Evolutionary conservation across 2,113 vertebrate species (phyloP), one percentile per base, ranked within the genome.

Genomic region (Sminthopsis crassicaudata): DNA sequence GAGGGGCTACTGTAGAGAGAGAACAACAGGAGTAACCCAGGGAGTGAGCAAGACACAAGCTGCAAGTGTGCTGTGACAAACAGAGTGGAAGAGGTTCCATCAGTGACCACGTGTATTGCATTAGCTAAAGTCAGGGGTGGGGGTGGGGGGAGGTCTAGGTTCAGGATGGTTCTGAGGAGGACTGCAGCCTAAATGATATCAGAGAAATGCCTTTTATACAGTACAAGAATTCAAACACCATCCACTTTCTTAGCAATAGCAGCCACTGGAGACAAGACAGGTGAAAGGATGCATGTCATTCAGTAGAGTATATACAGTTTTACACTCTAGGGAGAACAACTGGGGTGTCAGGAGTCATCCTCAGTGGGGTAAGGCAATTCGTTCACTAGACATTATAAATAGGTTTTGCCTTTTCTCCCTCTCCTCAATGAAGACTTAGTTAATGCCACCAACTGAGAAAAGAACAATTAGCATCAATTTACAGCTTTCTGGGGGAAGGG

Each of bases 91-190:
- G 90, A 76, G 93, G 95, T 84, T 90, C 96, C 93, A 91, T 36
- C 30, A 0, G 5, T 92, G 94, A 53, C 91, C 1, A 8, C 95
- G 60, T 91, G 48, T 97, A 97, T 97, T 98, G 98, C 98, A 97
- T 97, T 98, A 84, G 67, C 67, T 84, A 84, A 84, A 42, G n/a
- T 42, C 0, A 16, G 67, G 67, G 22, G 48, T 5, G 3, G 48
- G 48, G 48, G 3, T 5, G 48, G 48, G 46, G 46, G 46, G 46
- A 4, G 46, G 36, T 76, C 36, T n/a, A 76, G 67, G n/a, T 42
- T 84, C 91, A 93, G 46, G 88, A 8, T 11, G 46, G 89, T 67
- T 9, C 0, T 46, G 54, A 92, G 53, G 90, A 30, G 52, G 60
- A 92, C 8, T 24, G 46, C 76, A 46, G 48, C 52, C 92, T 93